Percentiles rank a stretch among this genome's conserved stretches.
phyloP scores from a whole-genome alignment of 2,888 invertebrate species.

The Melolontha melolontha region DNA sequence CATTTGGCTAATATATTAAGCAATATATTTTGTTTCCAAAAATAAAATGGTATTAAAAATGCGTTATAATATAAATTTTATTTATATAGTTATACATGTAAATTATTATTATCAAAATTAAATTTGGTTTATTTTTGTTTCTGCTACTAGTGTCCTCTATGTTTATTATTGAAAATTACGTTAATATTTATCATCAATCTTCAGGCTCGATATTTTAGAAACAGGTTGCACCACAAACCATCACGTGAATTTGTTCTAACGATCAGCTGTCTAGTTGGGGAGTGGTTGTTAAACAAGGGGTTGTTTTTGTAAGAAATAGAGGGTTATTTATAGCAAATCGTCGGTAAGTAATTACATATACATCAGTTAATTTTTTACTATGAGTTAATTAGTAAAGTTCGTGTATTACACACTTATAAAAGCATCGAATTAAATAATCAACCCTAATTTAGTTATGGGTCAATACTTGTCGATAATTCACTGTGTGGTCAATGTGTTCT shows the following conservation, averaged over 20 bases:
- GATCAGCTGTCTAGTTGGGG: slow-evolving; percentile 65
- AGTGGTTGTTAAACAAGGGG: slow-evolving; percentile 61
- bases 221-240: slow-evolving; percentile 55
- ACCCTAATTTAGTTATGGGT: slow-evolving; percentile 22
- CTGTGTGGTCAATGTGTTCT: background rate
- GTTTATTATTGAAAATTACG: background rate
- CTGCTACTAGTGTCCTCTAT: slow-evolving; percentile 14
- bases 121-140: background rate
- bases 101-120: too few relatives aligned
- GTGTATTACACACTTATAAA: slow-evolving; percentile 7
- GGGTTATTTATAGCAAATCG: slow-evolving; percentile 27
- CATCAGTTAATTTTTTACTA: slow-evolving; percentile 27
- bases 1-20: too few relatives aligned
- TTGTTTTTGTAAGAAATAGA: slow-evolving; percentile 51
- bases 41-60: too few relatives aligned
- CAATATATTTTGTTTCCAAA: too few relatives aligned
- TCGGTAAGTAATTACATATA: slow-evolving; percentile 39
- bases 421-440: slow-evolving; percentile 21
- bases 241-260: slow-evolving; percentile 64
- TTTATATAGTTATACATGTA: too few relatives aligned
- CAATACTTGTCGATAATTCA: background rate
- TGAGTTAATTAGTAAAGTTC: background rate
- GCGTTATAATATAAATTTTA: too few relatives aligned
- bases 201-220: slow-evolving; percentile 3
- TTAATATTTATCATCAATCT: too few relatives aligned